Conservation (phyloP, 37 sponge, comb jelly and placozoan species). For the Cliona cf. orientalis region DNA sequence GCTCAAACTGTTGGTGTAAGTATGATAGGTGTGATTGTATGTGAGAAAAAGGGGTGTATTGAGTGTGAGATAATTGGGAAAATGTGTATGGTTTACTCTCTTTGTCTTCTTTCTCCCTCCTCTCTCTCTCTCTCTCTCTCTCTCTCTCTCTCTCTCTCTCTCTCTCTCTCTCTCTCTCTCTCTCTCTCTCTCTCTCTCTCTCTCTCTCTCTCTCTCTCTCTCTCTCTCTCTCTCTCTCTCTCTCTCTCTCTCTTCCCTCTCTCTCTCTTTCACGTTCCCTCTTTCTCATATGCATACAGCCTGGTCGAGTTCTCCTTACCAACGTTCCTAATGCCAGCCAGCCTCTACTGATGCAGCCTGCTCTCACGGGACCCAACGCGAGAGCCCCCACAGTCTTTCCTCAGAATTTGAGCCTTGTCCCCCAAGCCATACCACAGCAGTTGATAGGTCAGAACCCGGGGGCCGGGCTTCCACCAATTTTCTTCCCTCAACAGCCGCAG, state of each 20-base stretch:
- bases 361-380: not conserved
- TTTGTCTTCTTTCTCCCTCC: not conserved
- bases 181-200: not conserved
- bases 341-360: too few relatives aligned
- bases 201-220: not conserved
- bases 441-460: too few relatives aligned
- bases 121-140: constrained; percentile 3
- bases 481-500: too few relatives aligned
- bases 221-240: not conserved
- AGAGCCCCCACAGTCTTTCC: too few relatives aligned
- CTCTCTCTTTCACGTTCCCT: not conserved
- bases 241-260: not conserved
- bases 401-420: too few relatives aligned
- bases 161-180: not conserved
- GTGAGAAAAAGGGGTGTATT: too few relatives aligned
- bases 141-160: not conserved
- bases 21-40: too few relatives aligned
- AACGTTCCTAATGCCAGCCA: not conserved
- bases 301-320: not conserved
- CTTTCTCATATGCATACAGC: not conserved
- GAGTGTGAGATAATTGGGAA: too few relatives aligned
- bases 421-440: too few relatives aligned
- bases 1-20: constrained; percentile 7
- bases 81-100: not conserved
- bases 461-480: too few relatives aligned